Percentiles rank a stretch among this genome's conserved stretches.
Evolutionary conservation across 1,140 invertebrate species (phyloP).

Genomic region (Lasaia peninsularis): DNA sequence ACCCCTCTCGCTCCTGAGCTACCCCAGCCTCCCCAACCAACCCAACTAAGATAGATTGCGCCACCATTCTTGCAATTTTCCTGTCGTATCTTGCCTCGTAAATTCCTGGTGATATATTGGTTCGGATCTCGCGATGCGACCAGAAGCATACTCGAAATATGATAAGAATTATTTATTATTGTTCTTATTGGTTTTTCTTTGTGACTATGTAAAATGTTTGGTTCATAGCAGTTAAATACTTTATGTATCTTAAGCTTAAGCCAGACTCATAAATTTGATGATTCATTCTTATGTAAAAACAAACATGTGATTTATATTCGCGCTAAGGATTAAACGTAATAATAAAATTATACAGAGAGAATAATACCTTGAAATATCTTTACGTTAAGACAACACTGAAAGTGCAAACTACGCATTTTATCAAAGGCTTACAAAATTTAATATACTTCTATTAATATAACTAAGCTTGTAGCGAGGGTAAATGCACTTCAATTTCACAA

Average conservation of each 20-base stretch:
- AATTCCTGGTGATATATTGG: conserved; percentile 86
- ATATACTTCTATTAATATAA: too few species aligned
- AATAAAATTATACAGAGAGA: conserved; percentile 28
- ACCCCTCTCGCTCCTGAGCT: conserved; percentile 43
- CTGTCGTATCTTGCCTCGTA: conserved; percentile 87
- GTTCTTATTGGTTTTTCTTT: conserved; percentile 75
- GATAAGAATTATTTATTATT: conserved; percentile 78
- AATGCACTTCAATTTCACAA: too few species aligned
- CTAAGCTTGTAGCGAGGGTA: too few species aligned
- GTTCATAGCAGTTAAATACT: neutral
- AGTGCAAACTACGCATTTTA: too few species aligned
- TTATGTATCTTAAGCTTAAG: conserved; percentile 31
- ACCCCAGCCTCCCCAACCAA: conserved; percentile 69
- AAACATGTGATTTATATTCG: conserved; percentile 38
- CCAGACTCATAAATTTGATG: conserved; percentile 32
- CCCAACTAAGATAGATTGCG: conserved; percentile 84
- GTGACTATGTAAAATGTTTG: conserved; percentile 41
- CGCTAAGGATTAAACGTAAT: conserved; percentile 40
- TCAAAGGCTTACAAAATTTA: too few species aligned
- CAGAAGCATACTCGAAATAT: conserved; percentile 78
- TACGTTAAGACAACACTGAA: neutral
- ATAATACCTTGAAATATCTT: conserved; percentile 15
- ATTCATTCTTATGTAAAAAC: conserved; percentile 38
- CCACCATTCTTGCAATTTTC: conserved; percentile 88
- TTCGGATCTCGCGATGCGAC: conserved; percentile 81